phyloP scores from a whole-genome alignment of 2,888 invertebrate genomes.

The Julus scanicus region DNA sequence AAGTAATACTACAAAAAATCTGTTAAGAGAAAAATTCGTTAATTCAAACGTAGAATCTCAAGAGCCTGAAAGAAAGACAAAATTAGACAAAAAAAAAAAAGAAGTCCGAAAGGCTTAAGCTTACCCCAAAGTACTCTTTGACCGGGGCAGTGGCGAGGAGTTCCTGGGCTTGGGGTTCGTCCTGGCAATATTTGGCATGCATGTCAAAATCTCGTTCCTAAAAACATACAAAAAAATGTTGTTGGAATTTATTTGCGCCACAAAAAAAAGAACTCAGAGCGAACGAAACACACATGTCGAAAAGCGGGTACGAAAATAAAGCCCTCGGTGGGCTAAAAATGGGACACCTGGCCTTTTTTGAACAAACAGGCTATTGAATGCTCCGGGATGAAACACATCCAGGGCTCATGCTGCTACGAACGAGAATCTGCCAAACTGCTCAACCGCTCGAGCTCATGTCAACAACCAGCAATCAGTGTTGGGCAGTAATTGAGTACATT shows the following conservation, averaged over 20 bases:
- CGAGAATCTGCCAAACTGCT: too few species aligned
- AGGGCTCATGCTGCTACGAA: too few species aligned
- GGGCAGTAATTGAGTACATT: too few species aligned
- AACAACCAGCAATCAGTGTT: too few species aligned
- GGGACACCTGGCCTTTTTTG: background rate
- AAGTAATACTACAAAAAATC: too few species aligned
- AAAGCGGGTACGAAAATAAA: background rate
- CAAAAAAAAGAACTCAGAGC: background rate
- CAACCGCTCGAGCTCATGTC: too few species aligned
- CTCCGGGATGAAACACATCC: background rate
- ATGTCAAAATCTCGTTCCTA: conserved; percentile 93
- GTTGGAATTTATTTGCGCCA: too few species aligned
- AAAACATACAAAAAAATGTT: conserved; percentile 54
- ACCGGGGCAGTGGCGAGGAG: conserved; percentile 74
- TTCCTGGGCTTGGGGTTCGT: conserved; percentile 85
- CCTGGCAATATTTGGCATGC: conserved; percentile 89
- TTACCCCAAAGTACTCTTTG: conserved; percentile 84
- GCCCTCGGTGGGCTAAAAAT: background rate
- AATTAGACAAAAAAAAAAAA: background rate
- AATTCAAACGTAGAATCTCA: too few species aligned
- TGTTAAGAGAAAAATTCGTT: background rate
- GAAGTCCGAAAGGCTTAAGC: conserved; percentile 59
- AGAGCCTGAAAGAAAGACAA: background rate
- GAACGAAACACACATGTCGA: background rate
- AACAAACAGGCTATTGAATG: background rate